These are phyloP conservation scores for Muschampia plurimacula DNA, from an alignment of 2,888 invertebrate genomes.

Conservation along the genomic window DNA sequence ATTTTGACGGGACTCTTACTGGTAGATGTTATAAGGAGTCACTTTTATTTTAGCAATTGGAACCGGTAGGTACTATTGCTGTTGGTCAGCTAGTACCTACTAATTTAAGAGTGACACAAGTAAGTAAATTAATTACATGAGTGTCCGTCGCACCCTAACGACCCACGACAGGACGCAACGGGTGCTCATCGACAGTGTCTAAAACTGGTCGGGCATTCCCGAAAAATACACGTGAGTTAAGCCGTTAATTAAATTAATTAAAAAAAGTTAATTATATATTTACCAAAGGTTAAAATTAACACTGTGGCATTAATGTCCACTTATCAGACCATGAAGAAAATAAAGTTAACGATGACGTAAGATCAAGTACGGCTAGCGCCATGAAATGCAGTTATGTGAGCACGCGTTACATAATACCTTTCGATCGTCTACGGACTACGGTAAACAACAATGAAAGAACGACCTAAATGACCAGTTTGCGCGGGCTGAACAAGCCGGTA, in stretches of 20 bases:
- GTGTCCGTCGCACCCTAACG: too few species aligned
- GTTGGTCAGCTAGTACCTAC: too few species aligned
- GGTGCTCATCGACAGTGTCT: not conserved
- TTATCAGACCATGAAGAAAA: constrained; percentile 23
- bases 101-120: too few species aligned
- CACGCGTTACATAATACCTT: constrained; percentile 49
- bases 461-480: constrained; percentile 25
- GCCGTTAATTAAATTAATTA: not conserved
- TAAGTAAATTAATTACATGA: too few species aligned
- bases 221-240: not conserved
- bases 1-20: too few species aligned
- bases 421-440: constrained; percentile 37
- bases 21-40: too few species aligned
- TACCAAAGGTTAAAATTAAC: not conserved
- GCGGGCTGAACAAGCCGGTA: constrained; percentile 14
- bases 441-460: constrained; percentile 40
- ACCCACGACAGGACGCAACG: too few species aligned
- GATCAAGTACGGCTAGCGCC: constrained; percentile 41
- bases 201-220: too few species aligned
- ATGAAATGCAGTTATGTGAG: constrained; percentile 50
- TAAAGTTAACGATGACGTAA: constrained; percentile 45
- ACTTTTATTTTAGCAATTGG: too few species aligned
- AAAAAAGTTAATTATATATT: not conserved
- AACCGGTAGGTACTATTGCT: too few species aligned
- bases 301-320: constrained; percentile 5